Conservation (phyloP, 2,888 invertebrate genomes). For the Ophion costatus region DNA sequence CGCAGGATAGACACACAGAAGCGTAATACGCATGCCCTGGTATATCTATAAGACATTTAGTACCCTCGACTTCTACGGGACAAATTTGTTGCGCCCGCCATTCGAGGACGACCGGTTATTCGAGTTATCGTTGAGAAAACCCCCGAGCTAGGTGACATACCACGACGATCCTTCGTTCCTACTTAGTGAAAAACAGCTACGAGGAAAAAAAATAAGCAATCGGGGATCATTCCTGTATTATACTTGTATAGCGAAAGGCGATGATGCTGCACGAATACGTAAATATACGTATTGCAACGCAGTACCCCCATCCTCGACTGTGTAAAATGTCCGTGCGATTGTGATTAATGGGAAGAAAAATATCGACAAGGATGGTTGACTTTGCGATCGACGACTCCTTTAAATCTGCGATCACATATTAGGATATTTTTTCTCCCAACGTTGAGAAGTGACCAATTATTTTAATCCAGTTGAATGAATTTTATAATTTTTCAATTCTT, state of each 20-base stretch:
- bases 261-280: conserved; percentile 4
- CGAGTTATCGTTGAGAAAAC: conserved; percentile 39
- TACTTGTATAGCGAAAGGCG: conserved; percentile 11
- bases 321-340: background rate
- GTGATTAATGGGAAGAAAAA: background rate
- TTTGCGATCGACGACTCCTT: no score
- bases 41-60: background rate
- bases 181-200: conserved; percentile 12
- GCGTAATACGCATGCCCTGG: background rate
- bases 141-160: conserved; percentile 31
- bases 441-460: no score
- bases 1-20: background rate
- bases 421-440: no score
- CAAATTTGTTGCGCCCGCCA: conserved; percentile 26
- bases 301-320: background rate
- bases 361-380: conserved; percentile 23
- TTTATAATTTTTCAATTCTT: no score
- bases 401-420: no score
- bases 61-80: conserved; percentile 37
- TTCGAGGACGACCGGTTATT: conserved; percentile 58
- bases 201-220: conserved; percentile 5
- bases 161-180: conserved; percentile 20
- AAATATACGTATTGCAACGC: background rate
- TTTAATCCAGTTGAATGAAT: no score
- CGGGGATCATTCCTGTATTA: conserved; percentile 15